Evolutionary conservation across 1,140 invertebrate genomes (phyloP).

Genomic region (Sitodiplosis mosellana): DNA sequence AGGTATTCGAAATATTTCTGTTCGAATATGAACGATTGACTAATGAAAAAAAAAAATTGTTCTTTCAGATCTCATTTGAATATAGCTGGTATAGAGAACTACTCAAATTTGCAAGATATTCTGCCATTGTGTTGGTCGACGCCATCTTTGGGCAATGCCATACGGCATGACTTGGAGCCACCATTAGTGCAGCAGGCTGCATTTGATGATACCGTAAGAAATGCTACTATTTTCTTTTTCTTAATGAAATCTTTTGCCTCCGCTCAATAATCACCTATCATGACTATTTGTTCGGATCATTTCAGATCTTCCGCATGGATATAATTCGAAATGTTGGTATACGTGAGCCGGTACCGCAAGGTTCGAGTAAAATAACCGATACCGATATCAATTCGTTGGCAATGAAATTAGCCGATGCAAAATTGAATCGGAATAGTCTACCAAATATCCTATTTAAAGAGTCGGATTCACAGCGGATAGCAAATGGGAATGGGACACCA

Average conservation of each 20-base stretch:
- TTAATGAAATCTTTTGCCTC: too few relatives aligned
- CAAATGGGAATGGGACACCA: background rate
- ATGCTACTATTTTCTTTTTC: too few relatives aligned
- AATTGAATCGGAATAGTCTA: slow-evolving; percentile 9
- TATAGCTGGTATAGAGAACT: slow-evolving; percentile 46
- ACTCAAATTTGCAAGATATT: slow-evolving; percentile 41
- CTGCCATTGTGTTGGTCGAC: slow-evolving; percentile 60
- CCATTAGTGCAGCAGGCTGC: slow-evolving; percentile 64
- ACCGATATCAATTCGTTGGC: background rate
- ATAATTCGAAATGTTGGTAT: slow-evolving; percentile 58
- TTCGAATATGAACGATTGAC: too few relatives aligned
- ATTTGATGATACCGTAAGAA: slow-evolving; percentile 49
- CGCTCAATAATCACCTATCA: too few relatives aligned
- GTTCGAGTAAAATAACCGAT: background rate
- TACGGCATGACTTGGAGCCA: slow-evolving; percentile 35
- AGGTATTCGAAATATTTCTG: slow-evolving; percentile 6
- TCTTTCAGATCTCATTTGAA: slow-evolving; percentile 34
- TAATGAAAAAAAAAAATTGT: slow-evolving; percentile 11
- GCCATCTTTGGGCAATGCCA: slow-evolving; percentile 36
- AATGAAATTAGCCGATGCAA: background rate
- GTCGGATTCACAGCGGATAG: background rate
- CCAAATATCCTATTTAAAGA: slow-evolving; percentile 12
- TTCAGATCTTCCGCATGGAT: slow-evolving; percentile 53
- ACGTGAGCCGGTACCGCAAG: slow-evolving; percentile 11
- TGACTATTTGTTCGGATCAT: background rate